A percentile compares a stretch with the other conserved stretches of the same genome.
These are phyloP conservation scores for Ibidorhyncha struthersii DNA, from an alignment of 2,113 vertebrate species.

Conservation along the genomic window DNA sequence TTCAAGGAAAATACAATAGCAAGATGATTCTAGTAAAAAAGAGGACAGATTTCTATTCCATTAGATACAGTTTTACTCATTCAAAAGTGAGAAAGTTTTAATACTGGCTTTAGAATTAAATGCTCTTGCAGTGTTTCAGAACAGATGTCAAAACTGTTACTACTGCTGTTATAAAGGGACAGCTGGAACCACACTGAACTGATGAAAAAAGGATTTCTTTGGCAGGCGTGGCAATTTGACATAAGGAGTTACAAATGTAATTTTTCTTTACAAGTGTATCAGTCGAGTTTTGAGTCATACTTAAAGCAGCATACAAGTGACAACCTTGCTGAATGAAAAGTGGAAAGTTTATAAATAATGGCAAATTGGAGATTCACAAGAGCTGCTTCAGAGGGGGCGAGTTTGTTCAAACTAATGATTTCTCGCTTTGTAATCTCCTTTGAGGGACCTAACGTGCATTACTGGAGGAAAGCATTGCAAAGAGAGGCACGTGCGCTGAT, in stretches of 20 bases:
- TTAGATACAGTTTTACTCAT: background rate
- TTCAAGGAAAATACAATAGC: background rate
- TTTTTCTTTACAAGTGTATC: background rate
- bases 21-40: background rate
- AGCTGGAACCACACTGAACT: background rate
- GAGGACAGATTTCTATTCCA: background rate
- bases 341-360: background rate
- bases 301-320: background rate
- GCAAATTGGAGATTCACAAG: background rate
- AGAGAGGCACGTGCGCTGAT: background rate
- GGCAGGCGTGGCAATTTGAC: background rate
- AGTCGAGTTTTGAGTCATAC: background rate
- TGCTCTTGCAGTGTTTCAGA: background rate
- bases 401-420: background rate
- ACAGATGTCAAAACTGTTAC: background rate
- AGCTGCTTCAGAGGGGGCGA: background rate
- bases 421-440: background rate
- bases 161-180: background rate
- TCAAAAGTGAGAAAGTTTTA: background rate
- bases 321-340: background rate
- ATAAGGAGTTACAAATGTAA: background rate
- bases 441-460: fast-evolving
- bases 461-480: fast-evolving
- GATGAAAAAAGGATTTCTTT: background rate
- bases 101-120: background rate